These are phyloP conservation scores for Drosophila sturtevanti DNA, from an alignment of 1,140 invertebrate species.

Conservation along the genomic window DNA sequence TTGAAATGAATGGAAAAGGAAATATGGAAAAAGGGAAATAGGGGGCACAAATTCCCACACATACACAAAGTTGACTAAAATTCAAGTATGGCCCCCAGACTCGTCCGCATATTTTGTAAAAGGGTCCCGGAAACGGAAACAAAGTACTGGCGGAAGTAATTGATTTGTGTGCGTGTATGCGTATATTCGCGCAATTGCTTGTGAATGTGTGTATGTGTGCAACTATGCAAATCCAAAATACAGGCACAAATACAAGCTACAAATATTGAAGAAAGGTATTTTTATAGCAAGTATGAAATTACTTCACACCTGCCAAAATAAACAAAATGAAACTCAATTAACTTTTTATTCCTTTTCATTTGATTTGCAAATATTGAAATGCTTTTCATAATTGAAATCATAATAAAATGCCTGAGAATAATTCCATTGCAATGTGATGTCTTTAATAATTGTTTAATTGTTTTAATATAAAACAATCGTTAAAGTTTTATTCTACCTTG, in stretches of 20 bases:
- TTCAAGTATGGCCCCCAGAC: constrained; percentile 32
- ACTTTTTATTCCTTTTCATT: background rate
- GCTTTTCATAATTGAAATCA: background rate
- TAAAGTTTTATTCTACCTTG: background rate
- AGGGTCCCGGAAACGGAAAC: constrained; percentile 53
- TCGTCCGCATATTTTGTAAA: constrained; percentile 50
- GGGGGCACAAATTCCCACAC: constrained; percentile 2
- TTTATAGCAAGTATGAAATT: background rate
- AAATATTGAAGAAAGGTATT: constrained; percentile 13
- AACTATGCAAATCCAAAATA: constrained; percentile 55
- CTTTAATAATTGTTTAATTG: background rate
- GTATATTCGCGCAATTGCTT: background rate
- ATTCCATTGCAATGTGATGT: background rate
- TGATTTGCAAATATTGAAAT: constrained; percentile 7
- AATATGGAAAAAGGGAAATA: background rate
- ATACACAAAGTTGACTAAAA: constrained; percentile 12
- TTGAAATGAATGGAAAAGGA: constrained; percentile 10
- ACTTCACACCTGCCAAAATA: constrained; percentile 3
- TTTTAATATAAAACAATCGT: background rate
- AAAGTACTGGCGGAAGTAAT: constrained; percentile 71
- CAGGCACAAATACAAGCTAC: constrained; percentile 30
- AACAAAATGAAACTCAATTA: constrained; percentile 1
- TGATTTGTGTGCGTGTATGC: constrained; percentile 59
- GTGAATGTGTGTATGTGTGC: constrained; percentile 25
- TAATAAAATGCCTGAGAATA: background rate